phyloP scores from a whole-genome alignment of 2,888 invertebrate genomes.

The Sinodicranocentrus sp. region DNA sequence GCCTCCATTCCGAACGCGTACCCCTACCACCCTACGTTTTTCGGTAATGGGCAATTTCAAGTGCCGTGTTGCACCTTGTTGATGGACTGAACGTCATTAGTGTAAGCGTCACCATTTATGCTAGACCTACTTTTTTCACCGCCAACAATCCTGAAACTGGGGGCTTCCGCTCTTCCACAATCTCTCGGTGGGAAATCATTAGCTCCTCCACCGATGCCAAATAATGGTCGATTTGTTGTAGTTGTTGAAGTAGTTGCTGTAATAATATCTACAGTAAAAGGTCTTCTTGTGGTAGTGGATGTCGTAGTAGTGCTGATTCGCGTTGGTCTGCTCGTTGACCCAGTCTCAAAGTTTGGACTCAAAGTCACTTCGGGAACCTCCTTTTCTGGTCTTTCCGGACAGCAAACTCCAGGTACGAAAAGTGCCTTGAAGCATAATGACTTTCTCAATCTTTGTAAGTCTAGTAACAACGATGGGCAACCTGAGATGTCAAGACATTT shows the following conservation, averaged over 20 bases:
- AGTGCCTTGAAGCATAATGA: constrained; percentile 94
- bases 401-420: constrained; percentile 95
- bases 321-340: constrained; percentile 52
- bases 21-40: too few species aligned
- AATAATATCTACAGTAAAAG: constrained; percentile 54
- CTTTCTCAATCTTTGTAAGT: constrained; percentile 89
- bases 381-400: constrained; percentile 81
- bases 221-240: constrained; percentile 42
- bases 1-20: too few species aligned
- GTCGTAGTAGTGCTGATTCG: constrained; percentile 47
- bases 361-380: constrained; percentile 33
- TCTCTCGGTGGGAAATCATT: constrained; percentile 56
- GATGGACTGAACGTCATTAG: too few species aligned
- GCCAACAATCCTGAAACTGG: constrained; percentile 90
- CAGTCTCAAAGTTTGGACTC: not conserved
- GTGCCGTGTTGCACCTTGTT: too few species aligned
- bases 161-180: constrained; percentile 83
- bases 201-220: constrained; percentile 39
- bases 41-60: too few species aligned
- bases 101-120: too few species aligned
- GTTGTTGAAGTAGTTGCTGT: constrained; percentile 55
- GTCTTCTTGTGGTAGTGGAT: constrained; percentile 72
- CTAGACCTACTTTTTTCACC: constrained; percentile 82
- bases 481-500: constrained; percentile 92
- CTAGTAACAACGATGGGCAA: constrained; percentile 90